A percentile compares a stretch with the other conserved stretches of the same genome.
phyloP scores from a whole-genome alignment of 1,140 invertebrate genomes.

The Palaemon carinicauda region DNA sequence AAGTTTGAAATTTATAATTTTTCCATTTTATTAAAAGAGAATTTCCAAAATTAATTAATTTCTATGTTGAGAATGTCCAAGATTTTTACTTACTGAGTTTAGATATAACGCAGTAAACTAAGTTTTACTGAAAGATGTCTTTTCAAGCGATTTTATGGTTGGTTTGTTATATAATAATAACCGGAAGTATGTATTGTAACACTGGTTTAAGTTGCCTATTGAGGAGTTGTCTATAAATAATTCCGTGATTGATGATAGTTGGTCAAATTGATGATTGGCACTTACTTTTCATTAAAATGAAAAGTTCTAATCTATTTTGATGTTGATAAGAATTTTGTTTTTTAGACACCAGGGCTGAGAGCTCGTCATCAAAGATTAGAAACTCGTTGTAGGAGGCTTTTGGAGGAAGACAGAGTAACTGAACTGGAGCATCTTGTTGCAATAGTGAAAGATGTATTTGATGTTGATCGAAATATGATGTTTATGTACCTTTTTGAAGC shows the following conservation, averaged over 20 bases:
- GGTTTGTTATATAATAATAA: too few relatives aligned
- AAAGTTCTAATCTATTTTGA: neutral
- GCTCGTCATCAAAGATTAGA: conserved; percentile 70
- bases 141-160: too few relatives aligned
- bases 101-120: too few relatives aligned
- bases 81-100: too few relatives aligned
- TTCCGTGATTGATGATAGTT: neutral
- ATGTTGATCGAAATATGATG: conserved; percentile 78
- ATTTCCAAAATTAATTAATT: too few relatives aligned
- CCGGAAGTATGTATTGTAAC: too few relatives aligned
- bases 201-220: too few relatives aligned
- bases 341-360: conserved; percentile 60
- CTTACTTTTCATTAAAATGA: neutral
- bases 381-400: conserved; percentile 69
- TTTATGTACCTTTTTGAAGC: conserved; percentile 77
- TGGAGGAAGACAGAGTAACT: conserved; percentile 72
- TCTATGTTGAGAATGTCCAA: too few relatives aligned
- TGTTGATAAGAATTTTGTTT: neutral
- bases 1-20: too few relatives aligned
- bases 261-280: neutral
- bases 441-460: conserved; percentile 77
- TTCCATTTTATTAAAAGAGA: too few relatives aligned
- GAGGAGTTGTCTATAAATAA: too few relatives aligned
- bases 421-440: conserved; percentile 77
- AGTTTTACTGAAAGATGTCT: too few relatives aligned